Evolutionary conservation across 2,888 invertebrate species (phyloP), one percentile per base, ranked within the genome.

Genomic region (Pimpla rufipes): DNA sequence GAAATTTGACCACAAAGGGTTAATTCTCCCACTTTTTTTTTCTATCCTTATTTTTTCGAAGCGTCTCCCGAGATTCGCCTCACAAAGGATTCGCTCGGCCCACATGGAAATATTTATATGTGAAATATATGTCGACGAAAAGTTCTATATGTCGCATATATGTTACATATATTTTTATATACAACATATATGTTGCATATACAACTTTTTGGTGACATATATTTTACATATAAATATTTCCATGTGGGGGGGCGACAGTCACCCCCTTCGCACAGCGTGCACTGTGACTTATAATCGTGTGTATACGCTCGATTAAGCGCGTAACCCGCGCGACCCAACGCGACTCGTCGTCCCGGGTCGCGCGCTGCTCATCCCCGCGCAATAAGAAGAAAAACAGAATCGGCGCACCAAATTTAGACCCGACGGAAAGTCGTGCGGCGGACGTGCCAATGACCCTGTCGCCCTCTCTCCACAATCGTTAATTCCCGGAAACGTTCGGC

Each of bases 401-500:
- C 21, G 8, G 3, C n/a, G 70, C 21, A 40, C 21, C 70, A 40
- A 23, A 52, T 64, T 62, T 70, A 75, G 68, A 35, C 62, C 18
- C 8, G 59, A 5, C 42, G 55, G 70, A 62, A 57, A 71, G 64
- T 1, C 35, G 21, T 35, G 70, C 59, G 35, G 76, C 67, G 59
- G 13, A 55, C 66, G 70, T 76, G 64, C 76, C 81, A 76, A 70
- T 71, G 76, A 76, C 64, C 81, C 76, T 71, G 70, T 71, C 59
- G 50, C 40, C 18, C 47, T 52, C 23, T 57, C 29, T n/a, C n/a
- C n/a, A n/a, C 42, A 13, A 42, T 23, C 21, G 5, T 18, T n/a
- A 76, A 62, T 73, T 62, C 57, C 23, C 52, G 68, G 73, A 74
- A 68, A 73, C 37, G 62, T 52, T 16, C 29, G 29, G 29, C 2